Percentiles rank a stretch among this genome's conserved stretches.
phyloP scores from a whole-genome alignment of 2,888 invertebrate species.

The Pemphredon lugubris region DNA sequence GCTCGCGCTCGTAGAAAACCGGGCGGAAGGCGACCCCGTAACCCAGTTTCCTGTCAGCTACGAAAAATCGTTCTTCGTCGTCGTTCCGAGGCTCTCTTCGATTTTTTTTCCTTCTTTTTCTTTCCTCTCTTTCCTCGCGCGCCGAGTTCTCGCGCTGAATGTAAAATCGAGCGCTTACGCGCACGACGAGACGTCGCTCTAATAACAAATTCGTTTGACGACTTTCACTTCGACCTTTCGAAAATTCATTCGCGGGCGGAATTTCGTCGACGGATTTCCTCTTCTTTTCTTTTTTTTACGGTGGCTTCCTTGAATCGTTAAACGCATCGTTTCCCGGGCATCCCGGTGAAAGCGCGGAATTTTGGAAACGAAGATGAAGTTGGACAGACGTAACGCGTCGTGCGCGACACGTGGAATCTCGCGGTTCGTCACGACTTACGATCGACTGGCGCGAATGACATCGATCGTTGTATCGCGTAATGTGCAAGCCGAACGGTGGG shows the following conservation, averaged over 20 bases:
- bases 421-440: no score
- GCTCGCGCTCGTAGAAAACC: constrained; percentile 71
- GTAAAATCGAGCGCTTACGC: no score
- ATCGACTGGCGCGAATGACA: no score
- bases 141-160: constrained; percentile 31
- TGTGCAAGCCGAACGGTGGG: no score
- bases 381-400: not conserved
- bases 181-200: constrained; percentile 11
- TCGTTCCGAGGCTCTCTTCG: constrained; percentile 27
- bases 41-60: constrained; percentile 60
- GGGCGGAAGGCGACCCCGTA: constrained; percentile 66
- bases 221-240: constrained; percentile 51
- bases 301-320: constrained; percentile 5
- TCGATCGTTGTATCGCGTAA: no score
- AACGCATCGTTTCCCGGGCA: not conserved
- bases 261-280: constrained; percentile 21
- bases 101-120: constrained; percentile 38
- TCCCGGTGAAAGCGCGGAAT: not conserved
- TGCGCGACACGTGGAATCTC: no score
- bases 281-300: not conserved
- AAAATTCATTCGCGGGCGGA: not conserved
- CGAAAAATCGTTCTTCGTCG: constrained; percentile 62
- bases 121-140: constrained; percentile 19
- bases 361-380: constrained; percentile 1
- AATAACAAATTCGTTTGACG: constrained; percentile 37